Percentiles rank a stretch among this genome's conserved stretches.
These are phyloP conservation scores for Incurvaria masculella DNA, from an alignment of 2,888 invertebrate genomes.

Conservation along the genomic window DNA sequence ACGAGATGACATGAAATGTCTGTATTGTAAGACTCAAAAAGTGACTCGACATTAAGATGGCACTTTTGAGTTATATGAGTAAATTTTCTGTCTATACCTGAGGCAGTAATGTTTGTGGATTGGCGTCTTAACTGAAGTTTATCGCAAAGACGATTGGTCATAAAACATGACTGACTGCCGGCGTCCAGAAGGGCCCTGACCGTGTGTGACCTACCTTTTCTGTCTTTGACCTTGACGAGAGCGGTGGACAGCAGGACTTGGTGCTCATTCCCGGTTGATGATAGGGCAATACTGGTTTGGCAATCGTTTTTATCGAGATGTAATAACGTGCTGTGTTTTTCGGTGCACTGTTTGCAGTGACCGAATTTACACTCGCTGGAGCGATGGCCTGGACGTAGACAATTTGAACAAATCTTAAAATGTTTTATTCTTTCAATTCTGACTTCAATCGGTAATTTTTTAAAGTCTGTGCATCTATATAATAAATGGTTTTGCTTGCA, in stretches of 20 bases:
- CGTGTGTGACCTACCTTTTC: constrained; percentile 3
- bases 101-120: neutral
- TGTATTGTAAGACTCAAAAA: neutral
- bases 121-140: neutral
- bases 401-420: constrained; percentile 8
- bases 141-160: neutral
- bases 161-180: constrained; percentile 10
- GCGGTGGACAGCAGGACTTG: constrained; percentile 13
- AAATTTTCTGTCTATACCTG: neutral
- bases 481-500: constrained; percentile 8
- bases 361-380: neutral
- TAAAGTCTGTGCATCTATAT: constrained; percentile 6
- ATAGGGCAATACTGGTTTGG: neutral
- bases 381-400: constrained; percentile 8
- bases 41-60: neutral
- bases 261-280: neutral
- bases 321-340: constrained; percentile 1
- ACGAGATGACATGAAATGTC: neutral
- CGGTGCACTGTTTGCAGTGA: neutral
- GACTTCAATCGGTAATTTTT: constrained; percentile 3
- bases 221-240: constrained; percentile 5
- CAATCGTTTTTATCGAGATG: too few species aligned
- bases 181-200: constrained; percentile 6
- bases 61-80: neutral
- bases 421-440: constrained; percentile 3